A percentile compares a stretch with the other conserved stretches of the same genome.
phyloP scores from a whole-genome alignment of 2,113 vertebrate species.

The Daubentonia madagascariensis region DNA sequence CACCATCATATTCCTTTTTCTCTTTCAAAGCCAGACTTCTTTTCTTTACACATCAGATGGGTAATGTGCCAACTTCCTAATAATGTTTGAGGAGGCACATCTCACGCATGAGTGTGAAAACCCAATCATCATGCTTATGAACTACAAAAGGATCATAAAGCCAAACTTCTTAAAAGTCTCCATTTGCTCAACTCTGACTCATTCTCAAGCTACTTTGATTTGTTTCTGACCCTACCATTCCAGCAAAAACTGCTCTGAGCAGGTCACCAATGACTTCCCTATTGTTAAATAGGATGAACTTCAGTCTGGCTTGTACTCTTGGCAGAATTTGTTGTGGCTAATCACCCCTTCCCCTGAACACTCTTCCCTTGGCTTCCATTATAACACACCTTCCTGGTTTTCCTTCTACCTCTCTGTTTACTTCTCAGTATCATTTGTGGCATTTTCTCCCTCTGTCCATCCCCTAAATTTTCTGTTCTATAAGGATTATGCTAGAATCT shows the following conservation, averaged over 20 bases:
- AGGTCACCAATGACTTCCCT: not conserved
- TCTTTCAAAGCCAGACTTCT: not conserved
- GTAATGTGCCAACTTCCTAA: too few species aligned
- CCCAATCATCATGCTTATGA: too few species aligned
- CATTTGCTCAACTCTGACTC: constrained; percentile 49
- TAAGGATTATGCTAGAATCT: not conserved
- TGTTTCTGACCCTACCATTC: not conserved
- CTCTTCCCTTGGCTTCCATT: not conserved
- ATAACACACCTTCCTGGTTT: not conserved
- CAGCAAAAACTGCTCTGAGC: not conserved
- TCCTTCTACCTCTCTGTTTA: not conserved
- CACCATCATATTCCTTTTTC: not conserved
- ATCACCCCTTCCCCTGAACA: not conserved
- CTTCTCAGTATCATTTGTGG: not conserved
- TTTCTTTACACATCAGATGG: too few species aligned
- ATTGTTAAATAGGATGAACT: not conserved
- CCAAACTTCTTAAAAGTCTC: constrained; percentile 17
- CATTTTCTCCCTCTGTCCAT: not conserved
- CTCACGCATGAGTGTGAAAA: too few species aligned
- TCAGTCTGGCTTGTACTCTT: not conserved
- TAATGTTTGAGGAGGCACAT: too few species aligned
- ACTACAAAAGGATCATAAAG: too few species aligned
- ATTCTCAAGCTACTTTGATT: not conserved
- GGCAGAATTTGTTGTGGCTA: not conserved
- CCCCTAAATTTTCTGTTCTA: not conserved